Conservation (phyloP, 2,888 invertebrate species). For the Panzeria rudis region DNA sequence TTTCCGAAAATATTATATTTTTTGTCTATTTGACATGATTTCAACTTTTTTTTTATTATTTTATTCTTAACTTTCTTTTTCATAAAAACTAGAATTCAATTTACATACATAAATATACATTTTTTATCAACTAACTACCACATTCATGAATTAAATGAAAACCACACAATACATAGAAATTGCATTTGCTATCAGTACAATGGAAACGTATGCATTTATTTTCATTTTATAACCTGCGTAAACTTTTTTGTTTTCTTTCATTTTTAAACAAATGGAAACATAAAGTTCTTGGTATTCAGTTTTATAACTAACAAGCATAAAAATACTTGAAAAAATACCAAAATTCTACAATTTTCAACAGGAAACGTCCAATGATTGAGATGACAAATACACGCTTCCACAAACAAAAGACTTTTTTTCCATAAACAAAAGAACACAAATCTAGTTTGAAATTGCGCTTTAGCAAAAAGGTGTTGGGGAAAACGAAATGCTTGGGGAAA, state of each 20-base stretch:
- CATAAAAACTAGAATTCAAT: not conserved
- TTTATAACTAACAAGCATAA: slow-evolving; percentile 21
- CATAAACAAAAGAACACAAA: too few relatives aligned
- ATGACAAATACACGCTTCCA: slow-evolving; percentile 25
- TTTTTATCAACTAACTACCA: not conserved
- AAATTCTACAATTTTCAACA: slow-evolving; percentile 16
- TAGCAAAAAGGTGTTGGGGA: slow-evolving; percentile 5
- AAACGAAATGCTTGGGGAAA: slow-evolving; percentile 1
- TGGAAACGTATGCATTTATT: not conserved
- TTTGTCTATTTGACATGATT: too few relatives aligned
- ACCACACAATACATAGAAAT: slow-evolving; percentile 22
- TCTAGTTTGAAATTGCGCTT: slow-evolving; percentile 35
- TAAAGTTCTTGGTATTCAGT: not conserved
- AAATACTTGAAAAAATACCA: slow-evolving; percentile 10
- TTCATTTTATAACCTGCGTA: not conserved
- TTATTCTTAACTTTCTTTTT: not conserved
- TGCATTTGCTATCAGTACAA: slow-evolving; percentile 7
- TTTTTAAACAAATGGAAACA: slow-evolving; percentile 16
- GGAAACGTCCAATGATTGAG: slow-evolving; percentile 33
- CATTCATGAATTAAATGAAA: slow-evolving; percentile 6
- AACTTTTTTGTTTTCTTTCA: not conserved
- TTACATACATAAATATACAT: not conserved
- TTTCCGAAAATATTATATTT: too few relatives aligned
- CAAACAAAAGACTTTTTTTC: not conserved
- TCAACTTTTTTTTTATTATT: too few relatives aligned